Evolutionary conservation across 2,888 invertebrate species (phyloP), one percentile per base, ranked within the genome.

Genomic region (Suillia variegata): DNA sequence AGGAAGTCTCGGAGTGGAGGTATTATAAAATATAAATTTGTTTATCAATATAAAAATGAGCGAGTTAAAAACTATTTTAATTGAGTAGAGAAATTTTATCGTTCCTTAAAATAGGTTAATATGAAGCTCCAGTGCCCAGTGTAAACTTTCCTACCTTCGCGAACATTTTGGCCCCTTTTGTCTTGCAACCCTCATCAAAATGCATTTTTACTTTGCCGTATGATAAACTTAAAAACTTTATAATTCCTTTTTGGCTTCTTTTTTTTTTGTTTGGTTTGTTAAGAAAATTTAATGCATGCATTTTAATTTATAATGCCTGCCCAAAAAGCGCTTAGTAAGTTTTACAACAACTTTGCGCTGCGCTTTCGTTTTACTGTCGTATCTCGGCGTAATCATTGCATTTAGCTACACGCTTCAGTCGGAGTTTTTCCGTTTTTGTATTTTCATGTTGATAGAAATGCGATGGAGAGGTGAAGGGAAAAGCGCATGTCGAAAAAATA

Each of bases 271-370:
- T n/a, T n/a, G n/a, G n/a, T n/a, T n/a, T n/a, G n/a, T 31, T 31
- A 5, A 31, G 38, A 4, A 38, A 38, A 12, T 76, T 77, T 75
- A 76, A 75, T 77, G 74, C 64, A 67, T 77, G 76, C 70, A 75
- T 77, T 75, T 75, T 77, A 75, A 75, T 75, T 75, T 75, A 72
- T 77, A 38, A 38, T 38, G 6, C 38, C n/a, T n/a, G 10, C 12
- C 38, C 10, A 10, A 38, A 38, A 38, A 38, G 15, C 4, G 38
- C 38, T 38, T 38, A 10, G 38, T 38, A 4, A 13, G 10, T 38
- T n/a, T 38, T 38, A 8, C 38, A 5, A n/a, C n/a, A 13, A 38
- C 10, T 38, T 38, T 31, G 10, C 38, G n/a, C 15, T 38, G 38
- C 38, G 15, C 38, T 38, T n/a, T 6, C 17, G 18, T 45, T 45